A percentile compares a stretch with the other conserved stretches of the same genome.
These are phyloP conservation scores for Henricia sp. DNA, from an alignment of 53 echinoderm and acorn worm genomes.

Conservation along the genomic window DNA sequence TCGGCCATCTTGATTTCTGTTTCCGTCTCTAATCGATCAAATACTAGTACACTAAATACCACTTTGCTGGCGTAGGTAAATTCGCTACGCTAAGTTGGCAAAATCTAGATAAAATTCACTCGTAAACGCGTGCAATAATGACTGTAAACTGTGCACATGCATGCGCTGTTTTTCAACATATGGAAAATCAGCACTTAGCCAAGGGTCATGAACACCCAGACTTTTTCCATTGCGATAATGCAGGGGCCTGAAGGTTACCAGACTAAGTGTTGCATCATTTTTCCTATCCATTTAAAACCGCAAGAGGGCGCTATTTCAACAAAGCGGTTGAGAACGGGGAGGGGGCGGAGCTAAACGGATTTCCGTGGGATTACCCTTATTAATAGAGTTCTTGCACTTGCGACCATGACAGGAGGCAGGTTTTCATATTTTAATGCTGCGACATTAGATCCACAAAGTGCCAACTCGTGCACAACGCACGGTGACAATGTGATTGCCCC, in stretches of 20 bases:
- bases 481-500: too few species aligned
- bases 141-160: neutral
- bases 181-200: neutral
- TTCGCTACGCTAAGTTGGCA: neutral
- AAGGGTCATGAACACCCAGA: neutral
- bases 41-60: neutral
- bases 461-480: too few species aligned
- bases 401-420: too few species aligned
- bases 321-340: too few species aligned
- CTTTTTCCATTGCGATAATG: neutral
- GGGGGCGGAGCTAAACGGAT: too few species aligned
- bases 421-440: too few species aligned
- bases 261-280: slow-evolving; percentile 56
- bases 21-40: neutral
- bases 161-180: too few species aligned
- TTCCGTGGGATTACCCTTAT: too few species aligned
- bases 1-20: slow-evolving; percentile 52
- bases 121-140: slow-evolving; percentile 6
- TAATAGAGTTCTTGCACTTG: too few species aligned
- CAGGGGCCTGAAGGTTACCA: slow-evolving; percentile 25
- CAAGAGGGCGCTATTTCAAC: slow-evolving; percentile 22
- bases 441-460: too few species aligned
- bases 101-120: neutral
- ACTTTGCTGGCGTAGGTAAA: neutral
- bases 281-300: neutral